A percentile compares a stretch with the other conserved stretches of the same genome.
Conservation (phyloP, 2,888 invertebrate species). For the Shargacucullia verbasci region DNA sequence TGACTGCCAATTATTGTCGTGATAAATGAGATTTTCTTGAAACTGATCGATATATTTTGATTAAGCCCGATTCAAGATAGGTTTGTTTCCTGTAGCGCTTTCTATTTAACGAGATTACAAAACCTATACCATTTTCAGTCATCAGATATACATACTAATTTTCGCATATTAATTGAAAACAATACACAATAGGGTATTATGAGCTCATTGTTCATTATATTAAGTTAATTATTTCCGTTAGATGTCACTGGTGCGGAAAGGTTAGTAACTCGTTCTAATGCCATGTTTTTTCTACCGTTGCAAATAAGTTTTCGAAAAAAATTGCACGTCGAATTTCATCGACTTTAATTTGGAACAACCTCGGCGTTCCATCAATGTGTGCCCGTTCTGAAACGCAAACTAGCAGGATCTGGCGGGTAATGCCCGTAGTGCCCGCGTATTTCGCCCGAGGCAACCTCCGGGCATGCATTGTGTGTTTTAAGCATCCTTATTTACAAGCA, state of each 20-base stretch:
- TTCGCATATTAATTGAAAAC: conserved; percentile 18
- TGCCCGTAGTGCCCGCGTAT: conserved; percentile 7
- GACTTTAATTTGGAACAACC: conserved; percentile 10
- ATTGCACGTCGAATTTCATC: conserved; percentile 11
- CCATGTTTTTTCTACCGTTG: not conserved
- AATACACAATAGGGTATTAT: conserved; percentile 30
- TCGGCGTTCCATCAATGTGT: conserved; percentile 20
- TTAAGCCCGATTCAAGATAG: conserved; percentile 5
- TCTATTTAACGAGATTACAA: not conserved
- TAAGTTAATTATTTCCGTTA: conserved; percentile 35
- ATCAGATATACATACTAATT: conserved; percentile 13
- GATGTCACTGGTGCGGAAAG: conserved; percentile 23
- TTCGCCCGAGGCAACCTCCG: conserved; percentile 10
- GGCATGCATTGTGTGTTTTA: conserved; percentile 39
- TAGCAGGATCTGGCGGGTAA: conserved; percentile 30
- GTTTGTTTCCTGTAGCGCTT: not conserved
- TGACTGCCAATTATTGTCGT: conserved; percentile 20
- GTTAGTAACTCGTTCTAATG: conserved; percentile 3
- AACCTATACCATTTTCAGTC: conserved; percentile 3
- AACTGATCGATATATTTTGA: conserved; percentile 19
- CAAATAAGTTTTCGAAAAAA: not conserved
- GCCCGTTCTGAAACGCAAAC: conserved; percentile 26
- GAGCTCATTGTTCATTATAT: conserved; percentile 27
- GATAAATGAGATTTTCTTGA: conserved; percentile 16
- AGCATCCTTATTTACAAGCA: conserved; percentile 37